Conservation (phyloP, 2,113 vertebrate species). For the Theristicus caerulescens region DNA sequence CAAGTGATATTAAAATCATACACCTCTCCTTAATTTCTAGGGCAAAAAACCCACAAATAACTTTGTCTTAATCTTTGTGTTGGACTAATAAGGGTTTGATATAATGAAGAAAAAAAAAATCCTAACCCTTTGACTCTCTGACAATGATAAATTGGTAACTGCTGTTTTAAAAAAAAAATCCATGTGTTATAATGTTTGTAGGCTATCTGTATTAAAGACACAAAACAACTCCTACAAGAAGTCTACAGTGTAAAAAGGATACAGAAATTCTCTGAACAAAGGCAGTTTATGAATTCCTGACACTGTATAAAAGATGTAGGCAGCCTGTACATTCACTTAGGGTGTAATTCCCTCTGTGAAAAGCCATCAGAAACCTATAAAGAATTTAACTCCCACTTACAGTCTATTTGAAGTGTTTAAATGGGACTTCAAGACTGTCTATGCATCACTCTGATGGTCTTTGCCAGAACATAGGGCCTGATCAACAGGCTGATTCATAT, state of each 20-base stretch:
- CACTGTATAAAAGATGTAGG: not conserved
- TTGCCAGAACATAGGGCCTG: not conserved
- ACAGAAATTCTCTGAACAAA: not conserved
- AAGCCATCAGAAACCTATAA: not conserved
- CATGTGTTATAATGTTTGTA: not conserved
- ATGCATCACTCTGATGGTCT: not conserved
- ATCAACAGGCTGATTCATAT: slow-evolving; percentile 2
- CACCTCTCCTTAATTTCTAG: not conserved
- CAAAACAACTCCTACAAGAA: not conserved
- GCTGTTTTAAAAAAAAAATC: not conserved
- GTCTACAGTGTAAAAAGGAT: not conserved
- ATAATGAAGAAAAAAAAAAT: not conserved
- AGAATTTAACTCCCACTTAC: not conserved
- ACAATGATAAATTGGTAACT: not conserved
- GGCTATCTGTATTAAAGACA: not conserved
- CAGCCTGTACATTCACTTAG: not conserved
- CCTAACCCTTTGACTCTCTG: not conserved
- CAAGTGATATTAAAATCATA: not conserved
- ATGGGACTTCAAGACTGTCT: not conserved
- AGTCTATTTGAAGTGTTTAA: not conserved
- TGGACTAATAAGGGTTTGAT: not conserved
- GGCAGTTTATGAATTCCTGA: not conserved
- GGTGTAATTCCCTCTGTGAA: not conserved
- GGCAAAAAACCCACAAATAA: accelerated
- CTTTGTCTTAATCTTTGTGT: not conserved